phyloP scores from a whole-genome alignment of 2,797 vertebrate species.

The Gymnothorax javanicus region DNA sequence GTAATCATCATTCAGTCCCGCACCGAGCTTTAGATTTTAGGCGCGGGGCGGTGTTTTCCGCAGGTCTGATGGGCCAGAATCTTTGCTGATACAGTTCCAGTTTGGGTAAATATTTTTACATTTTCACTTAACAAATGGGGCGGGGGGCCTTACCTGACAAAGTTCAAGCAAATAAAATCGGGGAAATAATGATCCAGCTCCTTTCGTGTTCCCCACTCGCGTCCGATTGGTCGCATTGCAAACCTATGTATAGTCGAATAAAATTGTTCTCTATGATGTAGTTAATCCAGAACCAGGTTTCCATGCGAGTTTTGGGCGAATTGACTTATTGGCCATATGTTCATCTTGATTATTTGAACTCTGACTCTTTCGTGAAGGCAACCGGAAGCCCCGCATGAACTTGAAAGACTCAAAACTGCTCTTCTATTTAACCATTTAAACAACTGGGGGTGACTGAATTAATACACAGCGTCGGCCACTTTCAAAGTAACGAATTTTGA shows the following conservation, averaged over 20 bases:
- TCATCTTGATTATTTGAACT: neutral
- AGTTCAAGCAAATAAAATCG: neutral
- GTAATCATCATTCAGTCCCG: constrained; percentile 2
- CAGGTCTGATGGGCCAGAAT: neutral
- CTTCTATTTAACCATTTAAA: neutral
- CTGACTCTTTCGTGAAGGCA: neutral
- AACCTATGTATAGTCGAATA: neutral
- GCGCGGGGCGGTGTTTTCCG: neutral
- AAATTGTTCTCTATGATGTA: neutral
- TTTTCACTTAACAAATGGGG: neutral
- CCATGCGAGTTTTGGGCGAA: neutral
- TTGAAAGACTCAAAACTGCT: neutral
- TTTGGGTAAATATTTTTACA: constrained; percentile 11
- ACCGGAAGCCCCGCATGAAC: neutral
- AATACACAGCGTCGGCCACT: neutral
- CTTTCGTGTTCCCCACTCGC: neutral
- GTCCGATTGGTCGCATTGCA: neutral
- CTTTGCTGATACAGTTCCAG: neutral
- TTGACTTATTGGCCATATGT: neutral
- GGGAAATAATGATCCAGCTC: neutral
- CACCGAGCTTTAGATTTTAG: neutral
- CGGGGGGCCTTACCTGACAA: neutral
- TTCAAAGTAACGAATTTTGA: neutral
- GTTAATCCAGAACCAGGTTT: neutral
- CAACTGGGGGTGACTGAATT: neutral